These are phyloP conservation scores for Syrista parreyssii DNA, from an alignment of 2,888 invertebrate genomes.

Conservation along the genomic window DNA sequence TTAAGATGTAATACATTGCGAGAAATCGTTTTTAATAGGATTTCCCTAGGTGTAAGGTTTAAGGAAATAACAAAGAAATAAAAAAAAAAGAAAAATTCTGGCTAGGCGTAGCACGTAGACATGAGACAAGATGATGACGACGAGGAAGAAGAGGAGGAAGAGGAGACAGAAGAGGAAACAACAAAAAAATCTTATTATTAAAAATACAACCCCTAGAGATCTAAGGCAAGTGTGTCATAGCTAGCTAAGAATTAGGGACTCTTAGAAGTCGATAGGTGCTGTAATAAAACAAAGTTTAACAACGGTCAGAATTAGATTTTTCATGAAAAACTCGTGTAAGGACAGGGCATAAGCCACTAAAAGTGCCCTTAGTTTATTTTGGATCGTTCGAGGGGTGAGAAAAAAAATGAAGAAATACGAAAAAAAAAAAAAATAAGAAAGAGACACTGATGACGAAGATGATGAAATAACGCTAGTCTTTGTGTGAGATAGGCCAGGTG, in stretches of 20 bases:
- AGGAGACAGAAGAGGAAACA: neutral
- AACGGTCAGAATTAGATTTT: constrained; percentile 75
- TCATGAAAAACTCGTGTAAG: constrained; percentile 65
- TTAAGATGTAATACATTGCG: neutral
- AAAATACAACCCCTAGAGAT: constrained; percentile 61
- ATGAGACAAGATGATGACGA: neutral
- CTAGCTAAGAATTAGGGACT: constrained; percentile 56
- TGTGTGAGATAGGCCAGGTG: constrained; percentile 50
- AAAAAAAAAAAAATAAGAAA: constrained; percentile 23
- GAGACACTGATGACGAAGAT: neutral
- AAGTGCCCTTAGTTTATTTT: constrained; percentile 65
- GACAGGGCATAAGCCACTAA: constrained; percentile 63
- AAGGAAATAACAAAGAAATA: constrained; percentile 29
- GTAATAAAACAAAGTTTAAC: constrained; percentile 71
- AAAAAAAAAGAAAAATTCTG: constrained; percentile 18
- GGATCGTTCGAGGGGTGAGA: constrained; percentile 51
- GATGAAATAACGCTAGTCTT: constrained; percentile 56
- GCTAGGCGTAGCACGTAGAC: constrained; percentile 51
- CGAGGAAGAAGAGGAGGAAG: neutral
- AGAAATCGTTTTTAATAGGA: neutral
- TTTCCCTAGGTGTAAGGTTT: constrained; percentile 18
- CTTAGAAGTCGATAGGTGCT: constrained; percentile 70
- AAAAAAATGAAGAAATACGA: neutral
- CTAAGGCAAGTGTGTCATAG: constrained; percentile 71
- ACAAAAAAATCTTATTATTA: neutral